These are phyloP conservation scores for Dipodomys ordii DNA, from an alignment of 2,113 vertebrate species.

Conservation along the genomic window DNA sequence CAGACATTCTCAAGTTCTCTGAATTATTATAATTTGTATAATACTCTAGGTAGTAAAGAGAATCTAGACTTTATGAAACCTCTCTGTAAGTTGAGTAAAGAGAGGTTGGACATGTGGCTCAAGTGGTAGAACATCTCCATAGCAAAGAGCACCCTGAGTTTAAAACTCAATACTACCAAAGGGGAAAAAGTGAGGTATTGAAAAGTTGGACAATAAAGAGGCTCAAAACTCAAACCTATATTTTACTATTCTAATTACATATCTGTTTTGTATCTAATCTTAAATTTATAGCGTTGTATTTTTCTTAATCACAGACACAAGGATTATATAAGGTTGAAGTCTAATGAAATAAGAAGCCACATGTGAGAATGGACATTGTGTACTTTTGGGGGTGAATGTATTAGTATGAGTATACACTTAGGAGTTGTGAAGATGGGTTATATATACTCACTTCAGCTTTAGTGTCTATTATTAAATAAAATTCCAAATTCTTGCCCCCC, in stretches of 20 bases:
- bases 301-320: not conserved
- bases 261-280: not conserved
- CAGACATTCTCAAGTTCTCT: not conserved
- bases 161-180: too few relatives aligned
- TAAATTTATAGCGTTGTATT: not conserved
- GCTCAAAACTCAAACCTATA: too few relatives aligned
- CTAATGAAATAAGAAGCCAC: not conserved
- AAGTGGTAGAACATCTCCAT: too few relatives aligned
- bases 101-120: too few relatives aligned
- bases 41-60: not conserved
- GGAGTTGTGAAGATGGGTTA: not conserved
- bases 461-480: not conserved
- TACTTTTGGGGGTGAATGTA: not conserved
- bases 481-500: not conserved
- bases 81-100: not conserved
- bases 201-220: not conserved
- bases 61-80: not conserved
- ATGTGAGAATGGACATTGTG: not conserved
- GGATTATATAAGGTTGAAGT: not conserved
- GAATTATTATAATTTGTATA: not conserved
- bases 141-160: too few relatives aligned
- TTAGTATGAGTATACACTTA: not conserved
- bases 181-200: not conserved
- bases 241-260: slow-evolving; percentile 25
- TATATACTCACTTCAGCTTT: not conserved